phyloP scores from a whole-genome alignment of 1,140 invertebrate species.

The Heliothis subflexa region DNA sequence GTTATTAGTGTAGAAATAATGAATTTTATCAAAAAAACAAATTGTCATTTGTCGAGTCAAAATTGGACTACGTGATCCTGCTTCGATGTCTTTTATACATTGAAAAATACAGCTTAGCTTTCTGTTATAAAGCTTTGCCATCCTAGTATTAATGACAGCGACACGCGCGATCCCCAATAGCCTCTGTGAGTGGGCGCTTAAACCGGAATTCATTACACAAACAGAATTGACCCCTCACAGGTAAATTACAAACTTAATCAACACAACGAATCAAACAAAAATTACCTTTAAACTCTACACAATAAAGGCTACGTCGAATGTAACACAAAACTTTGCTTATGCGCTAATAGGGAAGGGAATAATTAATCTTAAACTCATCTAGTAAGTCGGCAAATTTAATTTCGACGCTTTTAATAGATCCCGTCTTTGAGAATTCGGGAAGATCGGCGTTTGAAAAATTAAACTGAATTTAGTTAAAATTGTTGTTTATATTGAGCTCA shows the following conservation, averaged over 20 bases:
- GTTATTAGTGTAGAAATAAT: no score
- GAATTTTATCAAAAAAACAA: no score
- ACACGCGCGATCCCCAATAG: conserved; percentile 9
- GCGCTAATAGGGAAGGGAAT: conserved; percentile 62
- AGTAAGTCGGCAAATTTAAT: conserved; percentile 46
- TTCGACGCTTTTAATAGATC: conserved; percentile 45
- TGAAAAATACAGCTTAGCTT: no score
- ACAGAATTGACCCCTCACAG: conserved; percentile 60
- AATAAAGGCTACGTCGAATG: conserved; percentile 43
- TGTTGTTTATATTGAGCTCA: conserved; percentile 30
- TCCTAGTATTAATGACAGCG: neutral
- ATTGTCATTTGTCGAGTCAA: no score
- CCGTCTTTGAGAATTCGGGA: conserved; percentile 38
- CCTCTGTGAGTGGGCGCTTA: conserved; percentile 49
- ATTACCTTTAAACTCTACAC: conserved; percentile 6
- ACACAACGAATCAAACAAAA: conserved; percentile 10
- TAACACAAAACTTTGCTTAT: conserved; percentile 42
- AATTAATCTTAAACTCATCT: conserved; percentile 60
- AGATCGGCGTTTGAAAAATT: conserved; percentile 40
- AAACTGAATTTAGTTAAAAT: conserved; percentile 30
- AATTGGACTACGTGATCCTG: no score
- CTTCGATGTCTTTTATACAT: no score
- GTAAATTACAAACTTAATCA: conserved; percentile 40
- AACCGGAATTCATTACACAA: conserved; percentile 60
- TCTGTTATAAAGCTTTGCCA: no score